Conservation (phyloP, 2,797 vertebrate genomes). For the Moxostoma hubbsi region DNA sequence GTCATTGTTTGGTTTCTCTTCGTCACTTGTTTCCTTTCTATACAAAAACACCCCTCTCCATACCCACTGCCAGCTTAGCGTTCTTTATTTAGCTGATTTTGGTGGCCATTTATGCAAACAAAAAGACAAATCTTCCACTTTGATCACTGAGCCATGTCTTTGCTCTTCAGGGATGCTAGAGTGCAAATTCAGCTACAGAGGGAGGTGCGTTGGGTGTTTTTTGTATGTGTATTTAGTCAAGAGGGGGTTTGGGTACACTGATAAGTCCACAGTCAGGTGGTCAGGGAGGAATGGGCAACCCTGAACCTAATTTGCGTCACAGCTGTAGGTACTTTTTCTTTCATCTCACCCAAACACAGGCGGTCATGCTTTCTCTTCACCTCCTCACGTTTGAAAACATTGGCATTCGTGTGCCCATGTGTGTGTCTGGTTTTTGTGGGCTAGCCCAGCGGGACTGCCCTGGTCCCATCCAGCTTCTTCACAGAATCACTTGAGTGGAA, state of each 20-base stretch:
- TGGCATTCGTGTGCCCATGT: conserved; percentile 54
- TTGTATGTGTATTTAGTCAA: conserved; percentile 42
- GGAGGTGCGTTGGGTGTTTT: conserved; percentile 31
- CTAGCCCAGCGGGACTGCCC: conserved; percentile 53
- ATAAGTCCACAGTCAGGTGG: conserved; percentile 18
- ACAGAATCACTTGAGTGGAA: conserved; percentile 62
- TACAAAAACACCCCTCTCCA: conserved; percentile 35
- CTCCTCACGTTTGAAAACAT: conserved; percentile 62
- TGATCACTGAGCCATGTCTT: conserved; percentile 69
- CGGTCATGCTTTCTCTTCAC: conserved; percentile 47
- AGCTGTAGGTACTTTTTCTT: conserved; percentile 52
- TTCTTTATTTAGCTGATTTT: conserved; percentile 56
- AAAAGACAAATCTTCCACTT: conserved; percentile 74
- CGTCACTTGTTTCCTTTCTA: conserved; percentile 63
- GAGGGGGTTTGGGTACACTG: conserved; percentile 26
- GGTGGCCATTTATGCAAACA: conserved; percentile 70
- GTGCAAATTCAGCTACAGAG: background rate
- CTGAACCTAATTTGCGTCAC: conserved; percentile 50
- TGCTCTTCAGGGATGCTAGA: conserved; percentile 61
- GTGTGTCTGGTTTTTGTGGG: conserved; percentile 56
- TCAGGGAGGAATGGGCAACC: conserved; percentile 35
- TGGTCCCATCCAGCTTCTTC: conserved; percentile 52
- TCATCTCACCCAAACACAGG: conserved; percentile 41
- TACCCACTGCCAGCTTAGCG: conserved; percentile 57
- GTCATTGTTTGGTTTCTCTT: conserved; percentile 56